These are phyloP conservation scores for Poeciliopsis infans DNA, from an alignment of 2,797 vertebrate species.

Conservation along the genomic window DNA sequence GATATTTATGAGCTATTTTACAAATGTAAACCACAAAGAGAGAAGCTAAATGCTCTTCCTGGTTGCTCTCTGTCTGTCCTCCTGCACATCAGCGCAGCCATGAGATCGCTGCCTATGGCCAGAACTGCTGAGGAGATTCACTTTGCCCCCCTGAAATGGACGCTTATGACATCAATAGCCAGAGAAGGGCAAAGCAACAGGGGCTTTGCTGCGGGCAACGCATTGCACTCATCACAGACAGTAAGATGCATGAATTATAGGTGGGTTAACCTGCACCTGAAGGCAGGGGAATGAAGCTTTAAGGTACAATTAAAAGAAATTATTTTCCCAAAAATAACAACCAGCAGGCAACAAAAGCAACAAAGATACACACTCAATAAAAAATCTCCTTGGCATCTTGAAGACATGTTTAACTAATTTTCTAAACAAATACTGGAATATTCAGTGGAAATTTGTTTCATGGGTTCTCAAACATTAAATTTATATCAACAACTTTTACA, in stretches of 20 bases:
- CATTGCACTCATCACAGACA: neutral
- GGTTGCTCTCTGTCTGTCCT: conserved; percentile 34
- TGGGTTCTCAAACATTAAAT: neutral
- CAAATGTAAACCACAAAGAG: neutral
- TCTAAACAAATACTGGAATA: neutral
- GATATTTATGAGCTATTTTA: neutral
- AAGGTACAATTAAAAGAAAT: neutral
- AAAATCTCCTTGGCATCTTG: neutral
- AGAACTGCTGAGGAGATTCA: conserved; percentile 38
- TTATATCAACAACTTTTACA: neutral
- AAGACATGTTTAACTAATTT: neutral
- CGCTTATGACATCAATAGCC: conserved; percentile 63
- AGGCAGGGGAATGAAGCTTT: neutral
- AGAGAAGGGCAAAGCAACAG: conserved; percentile 69
- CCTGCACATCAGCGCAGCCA: conserved; percentile 30
- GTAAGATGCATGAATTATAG: neutral
- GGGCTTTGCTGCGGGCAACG: neutral
- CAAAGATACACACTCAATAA: neutral
- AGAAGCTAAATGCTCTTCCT: neutral
- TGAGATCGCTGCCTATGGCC: neutral
- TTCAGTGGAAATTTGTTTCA: neutral
- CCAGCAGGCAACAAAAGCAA: neutral
- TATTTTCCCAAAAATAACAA: neutral
- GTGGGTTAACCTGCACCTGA: neutral
- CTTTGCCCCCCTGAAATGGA: conserved; percentile 65